Evolutionary conservation across 2,888 invertebrate species (phyloP), one percentile per base, ranked within the genome.

Genomic region (Callyntrura guangdongensis): DNA sequence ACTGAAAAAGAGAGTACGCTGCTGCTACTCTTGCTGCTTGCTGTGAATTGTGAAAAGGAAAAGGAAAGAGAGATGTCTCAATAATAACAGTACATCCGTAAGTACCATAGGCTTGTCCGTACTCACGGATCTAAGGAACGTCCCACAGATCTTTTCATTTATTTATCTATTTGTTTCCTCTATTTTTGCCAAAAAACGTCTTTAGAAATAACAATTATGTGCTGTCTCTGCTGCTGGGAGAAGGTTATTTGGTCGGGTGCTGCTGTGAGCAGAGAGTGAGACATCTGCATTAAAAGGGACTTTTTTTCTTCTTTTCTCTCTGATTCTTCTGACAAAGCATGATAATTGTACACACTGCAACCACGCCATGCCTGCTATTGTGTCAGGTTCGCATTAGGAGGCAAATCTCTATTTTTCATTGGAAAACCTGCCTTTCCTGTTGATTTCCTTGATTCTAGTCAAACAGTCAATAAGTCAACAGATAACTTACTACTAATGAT

Each of bases 321-420:
- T 36, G 36, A 36, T 36, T 36, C 3, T 36, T 49, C 67, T 67
- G 64, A 49, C 25, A 67, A 69, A 69, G 36, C 36, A 36, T 77
- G 36, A 27, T 36, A 36, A 86, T 69, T 64, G 86, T 79, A 25
- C 59, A 56, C 36, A 36, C 36, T 36, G 36, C 36, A 36, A 36
- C 22, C 27, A 74, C 45, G 81, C 53, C 87, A 81, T 87, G 72
- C 82, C 83, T 89, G 22, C 83, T 83, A 74, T 89, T 89, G 89
- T 89, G 83, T 83, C 83, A 83, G 56, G 69, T 72, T 88, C 72
- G 72, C 82, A 88, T 72, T 88, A 89, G 83, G 74, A 89, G 89
- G 83, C 53, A 89, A 82, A 59, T 88, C 47, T 89, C 47, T 17
- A 59, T 59, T 72, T 89, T 89, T 82, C 89, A 89, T 45, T 61